These are phyloP conservation scores for Paramormyrops hopkinsi DNA, from an alignment of 2,797 vertebrate species.

Conservation along the genomic window DNA sequence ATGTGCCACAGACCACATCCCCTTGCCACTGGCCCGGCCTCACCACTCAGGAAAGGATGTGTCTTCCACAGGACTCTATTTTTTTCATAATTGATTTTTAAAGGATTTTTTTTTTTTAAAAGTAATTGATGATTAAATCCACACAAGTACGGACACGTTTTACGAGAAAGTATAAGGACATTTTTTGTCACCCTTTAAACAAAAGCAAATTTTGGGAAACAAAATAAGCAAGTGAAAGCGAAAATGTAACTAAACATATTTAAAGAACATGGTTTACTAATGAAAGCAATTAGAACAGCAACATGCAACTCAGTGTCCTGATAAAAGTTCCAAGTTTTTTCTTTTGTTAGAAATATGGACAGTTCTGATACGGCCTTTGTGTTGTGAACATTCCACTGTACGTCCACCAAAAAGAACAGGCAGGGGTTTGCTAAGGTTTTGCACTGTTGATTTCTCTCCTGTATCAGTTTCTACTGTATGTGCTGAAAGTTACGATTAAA, in stretches of 20 bases:
- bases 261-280: not conserved
- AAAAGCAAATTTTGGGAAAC: constrained; percentile 34
- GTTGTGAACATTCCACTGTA: constrained; percentile 78
- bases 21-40: constrained; percentile 33
- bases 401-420: constrained; percentile 57
- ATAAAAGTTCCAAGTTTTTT: constrained; percentile 8
- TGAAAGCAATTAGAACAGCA: not conserved
- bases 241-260: constrained; percentile 15
- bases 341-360: constrained; percentile 28
- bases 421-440: constrained; percentile 76
- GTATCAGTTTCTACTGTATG: constrained; percentile 57
- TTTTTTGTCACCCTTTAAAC: constrained; percentile 2
- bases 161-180: constrained; percentile 24
- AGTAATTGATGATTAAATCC: constrained; percentile 25
- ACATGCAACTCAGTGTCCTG: constrained; percentile 15
- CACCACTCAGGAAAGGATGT: constrained; percentile 72
- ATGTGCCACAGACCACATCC: constrained; percentile 52
- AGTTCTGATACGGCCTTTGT: constrained; percentile 54
- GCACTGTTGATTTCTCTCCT: constrained; percentile 79
- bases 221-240: constrained; percentile 23
- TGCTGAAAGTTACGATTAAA: constrained; percentile 52
- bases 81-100: constrained; percentile 43
- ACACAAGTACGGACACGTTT: constrained; percentile 51
- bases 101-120: constrained; percentile 33
- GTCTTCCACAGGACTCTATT: constrained; percentile 46